A percentile compares a stretch with the other conserved stretches of the same genome.
These are phyloP conservation scores for Spilarctia lutea DNA, from an alignment of 2,888 invertebrate species.

Conservation along the genomic window DNA sequence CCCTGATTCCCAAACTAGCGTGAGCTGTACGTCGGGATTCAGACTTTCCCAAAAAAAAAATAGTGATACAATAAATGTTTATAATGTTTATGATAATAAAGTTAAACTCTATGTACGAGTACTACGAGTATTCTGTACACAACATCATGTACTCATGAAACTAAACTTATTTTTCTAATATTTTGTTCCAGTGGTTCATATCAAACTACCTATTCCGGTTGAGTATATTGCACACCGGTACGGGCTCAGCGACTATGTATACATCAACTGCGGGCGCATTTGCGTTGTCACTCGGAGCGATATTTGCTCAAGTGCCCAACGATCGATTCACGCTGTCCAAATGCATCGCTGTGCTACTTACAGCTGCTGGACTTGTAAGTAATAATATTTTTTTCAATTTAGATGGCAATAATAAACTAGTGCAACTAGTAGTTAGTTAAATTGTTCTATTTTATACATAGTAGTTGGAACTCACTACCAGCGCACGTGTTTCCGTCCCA, in stretches of 20 bases:
- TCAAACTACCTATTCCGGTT: constrained; percentile 97
- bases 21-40: too few species aligned
- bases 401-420: background rate
- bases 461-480: too few species aligned
- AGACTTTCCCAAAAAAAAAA: too few species aligned
- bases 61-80: too few species aligned
- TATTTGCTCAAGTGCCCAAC: constrained; percentile 93
- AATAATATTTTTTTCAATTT: background rate
- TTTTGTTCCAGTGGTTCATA: constrained; percentile 94
- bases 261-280: constrained; percentile 96
- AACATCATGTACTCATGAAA: background rate
- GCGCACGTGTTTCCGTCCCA: too few species aligned
- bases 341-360: constrained; percentile 92
- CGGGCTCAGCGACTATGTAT: constrained; percentile 95
- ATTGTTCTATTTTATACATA: background rate
- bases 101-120: too few species aligned
- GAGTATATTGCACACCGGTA: constrained; percentile 93
- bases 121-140: background rate
- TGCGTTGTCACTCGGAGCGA: constrained; percentile 93
- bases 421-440: background rate
- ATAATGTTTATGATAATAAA: too few species aligned
- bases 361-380: constrained; percentile 93
- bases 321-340: constrained; percentile 96
- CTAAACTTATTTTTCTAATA: background rate
- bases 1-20: too few species aligned